Base-by-base conservation (phyloP, 2,797 vertebrate genomes). In the Myotis vivesi region DNA sequence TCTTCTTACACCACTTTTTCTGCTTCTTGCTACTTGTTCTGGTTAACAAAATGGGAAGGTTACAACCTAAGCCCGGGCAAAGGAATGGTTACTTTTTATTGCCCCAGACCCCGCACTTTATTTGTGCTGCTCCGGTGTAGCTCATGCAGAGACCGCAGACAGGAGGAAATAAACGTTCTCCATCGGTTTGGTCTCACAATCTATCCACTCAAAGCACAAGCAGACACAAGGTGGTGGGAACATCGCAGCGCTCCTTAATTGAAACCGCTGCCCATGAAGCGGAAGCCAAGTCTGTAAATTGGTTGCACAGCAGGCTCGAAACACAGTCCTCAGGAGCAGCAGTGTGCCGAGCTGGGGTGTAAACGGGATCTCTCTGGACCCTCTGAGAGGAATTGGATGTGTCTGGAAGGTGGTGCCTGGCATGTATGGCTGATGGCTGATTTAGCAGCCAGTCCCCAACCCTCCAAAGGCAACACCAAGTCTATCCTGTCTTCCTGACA, bases 351-450 rank as follows among this genome's bases (percentile, higher is more conserved):
- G 28, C 89, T 95, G 89, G 71, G 6, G 87, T 76, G 92, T 92
- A 94, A 96, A 92, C 71, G 8, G 7, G n/a, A 89, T 87, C 90
- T 97, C 96, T 94, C 96, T 68, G 88, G 92, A 85, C 95, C 97
- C 81, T 88, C 94, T 97, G 91, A 95, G 92, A 96, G 66, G 93
- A 95, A 97, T 89, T 95, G 96, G 86, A 94, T 97, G 97, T 94
- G 94, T 88, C 75, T 96, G 77, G 91, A 95, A 92, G 95, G 83
- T 79, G 95, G 92, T 7, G 72, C 38, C 64, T 75, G 87, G 59
- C 92, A 1, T 55, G 44, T 87, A 87, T 77, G 81, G 23, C 12
- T 6, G 82, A 73, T 2, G 86, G 94, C 89, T 93, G 92, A 95
- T 95, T 97, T 83, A 89, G 57, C 90, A 96, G 93, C 75, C 49